Evolutionary conservation across 2,113 vertebrate species (phyloP), one percentile per base, ranked within the genome.

Genomic region (Pseudolaguvia tuberculata): DNA sequence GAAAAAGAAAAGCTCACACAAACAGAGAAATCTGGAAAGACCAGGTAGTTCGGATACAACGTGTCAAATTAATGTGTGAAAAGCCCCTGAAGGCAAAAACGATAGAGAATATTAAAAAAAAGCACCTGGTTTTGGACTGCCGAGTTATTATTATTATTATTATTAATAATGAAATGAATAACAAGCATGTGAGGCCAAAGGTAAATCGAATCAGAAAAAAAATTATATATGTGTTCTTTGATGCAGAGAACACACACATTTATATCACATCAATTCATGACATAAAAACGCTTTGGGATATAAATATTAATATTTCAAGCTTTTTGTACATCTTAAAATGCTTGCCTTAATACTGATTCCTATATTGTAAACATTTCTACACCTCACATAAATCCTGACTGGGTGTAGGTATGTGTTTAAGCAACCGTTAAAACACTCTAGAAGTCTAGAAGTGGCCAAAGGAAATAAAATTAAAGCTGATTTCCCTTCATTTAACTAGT

Each of bases 11-110:
- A 23, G 25, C 18, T 18, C n/a, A 53, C 47, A 25, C 13, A 31
- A 58, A 31, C 18, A 51, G 13, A 47, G 57, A 23, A 35, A 18
- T 62, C 29, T 18, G 35, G 17, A 45, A 18, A 53, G 50, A 23
- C 59, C 61, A 23, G 59, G 53, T 73, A 62, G 15, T 51, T 50
- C 27, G 27, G 21, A 20, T 14, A 48, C 29, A 23, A 14, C 17
- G 65, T 70, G 48, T 45, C 58, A 21, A 78, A 77, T 83, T 83
- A 83, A 71, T 45, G 57, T 81, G 62, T 61, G 5, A 56, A 72
- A 82, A 80, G 79, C 70, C 72, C 20, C 29, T 4, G 21, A 39
- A 20, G 31, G 21, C 53, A 25, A 79, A 73, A 71, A 75, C 67
- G 76, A 10, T 48, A 72, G 27, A 29, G 0, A 68, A 80, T 48